phyloP scores from a whole-genome alignment of 1,140 invertebrate genomes.

The Amyelois transitella region DNA sequence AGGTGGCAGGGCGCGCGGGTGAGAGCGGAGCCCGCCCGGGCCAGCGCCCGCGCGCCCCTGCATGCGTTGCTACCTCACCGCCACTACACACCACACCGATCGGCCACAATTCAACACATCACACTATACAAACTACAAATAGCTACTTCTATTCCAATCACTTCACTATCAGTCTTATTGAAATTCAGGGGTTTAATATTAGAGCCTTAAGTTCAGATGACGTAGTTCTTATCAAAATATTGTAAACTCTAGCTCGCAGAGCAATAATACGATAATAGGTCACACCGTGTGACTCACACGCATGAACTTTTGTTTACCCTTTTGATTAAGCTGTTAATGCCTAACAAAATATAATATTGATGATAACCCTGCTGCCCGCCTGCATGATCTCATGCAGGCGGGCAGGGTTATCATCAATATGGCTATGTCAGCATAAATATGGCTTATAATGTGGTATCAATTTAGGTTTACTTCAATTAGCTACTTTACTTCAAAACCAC shows the following conservation, averaged over 20 bases:
- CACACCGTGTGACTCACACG: too few species aligned
- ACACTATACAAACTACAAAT: background rate
- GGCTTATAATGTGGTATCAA: too few species aligned
- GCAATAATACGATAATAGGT: too few species aligned
- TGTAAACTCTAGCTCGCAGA: background rate
- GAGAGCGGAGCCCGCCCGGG: constrained; percentile 62
- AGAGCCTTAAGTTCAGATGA: background rate
- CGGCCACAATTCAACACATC: constrained; percentile 15
- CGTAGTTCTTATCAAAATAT: background rate
- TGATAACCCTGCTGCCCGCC: too few species aligned
- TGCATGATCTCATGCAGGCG: too few species aligned
- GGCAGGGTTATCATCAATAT: too few species aligned
- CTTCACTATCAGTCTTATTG: background rate
- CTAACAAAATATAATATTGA: too few species aligned
- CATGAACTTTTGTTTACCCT: too few species aligned
- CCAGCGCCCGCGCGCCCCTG: constrained; percentile 66
- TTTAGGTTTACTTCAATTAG: too few species aligned
- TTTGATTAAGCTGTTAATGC: too few species aligned
- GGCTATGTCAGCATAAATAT: too few species aligned
- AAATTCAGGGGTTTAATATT: background rate
- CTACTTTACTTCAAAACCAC: too few species aligned
- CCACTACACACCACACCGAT: constrained; percentile 26
- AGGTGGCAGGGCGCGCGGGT: constrained; percentile 61
- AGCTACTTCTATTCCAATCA: background rate
- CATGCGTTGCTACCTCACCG: constrained; percentile 55